Evolutionary conservation across 2,888 invertebrate species (phyloP), one percentile per base, ranked within the genome.

Genomic region (Theristus sp.): DNA sequence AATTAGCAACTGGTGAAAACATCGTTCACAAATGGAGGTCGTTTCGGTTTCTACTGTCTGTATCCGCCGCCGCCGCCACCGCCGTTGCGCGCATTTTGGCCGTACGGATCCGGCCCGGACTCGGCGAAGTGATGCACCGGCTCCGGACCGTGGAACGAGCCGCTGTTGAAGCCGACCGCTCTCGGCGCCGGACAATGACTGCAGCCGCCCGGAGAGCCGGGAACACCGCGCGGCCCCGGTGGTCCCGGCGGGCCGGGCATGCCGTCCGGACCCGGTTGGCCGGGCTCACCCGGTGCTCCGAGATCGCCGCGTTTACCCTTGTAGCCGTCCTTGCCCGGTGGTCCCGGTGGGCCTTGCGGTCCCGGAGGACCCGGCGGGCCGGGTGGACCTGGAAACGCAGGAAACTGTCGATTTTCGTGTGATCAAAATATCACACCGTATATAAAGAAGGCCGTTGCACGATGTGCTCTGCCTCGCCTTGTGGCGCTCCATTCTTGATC

Each of bases 131-230:
- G 6, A 52, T 22, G 24, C 13, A 24, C 17, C 24, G 13, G 53
- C 22, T 24, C 53, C 67, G 47, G 64, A 65, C 29, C 2, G 70
- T 47, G n/a, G 69, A 17, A 52, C 24, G 47, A 57, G 20, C 61
- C 61, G 3, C 1, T 20, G 30, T 29, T 53, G n/a, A n/a, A n/a
- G n/a, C n/a, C n/a, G n/a, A n/a, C n/a, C 25, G 56, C 26, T 28
- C 60, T 1, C 24, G 60, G 56, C 22, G 60, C 67, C 56, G 71
- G 71, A 58, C 71, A 71, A 53, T 71, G 71, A 61, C 71, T 71
- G 64, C 72, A 72, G n/a, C 67, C 66, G 27, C 69, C 68, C 1
- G 68, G 69, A 29, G 62, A 61, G 25, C 68, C 69, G 24, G 64
- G 63, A 26, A 62, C 60, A 30, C 66, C 66, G 20, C 61, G 61